phyloP scores from a whole-genome alignment of 2,797 vertebrate genomes.

The Sandelia bainsii region DNA sequence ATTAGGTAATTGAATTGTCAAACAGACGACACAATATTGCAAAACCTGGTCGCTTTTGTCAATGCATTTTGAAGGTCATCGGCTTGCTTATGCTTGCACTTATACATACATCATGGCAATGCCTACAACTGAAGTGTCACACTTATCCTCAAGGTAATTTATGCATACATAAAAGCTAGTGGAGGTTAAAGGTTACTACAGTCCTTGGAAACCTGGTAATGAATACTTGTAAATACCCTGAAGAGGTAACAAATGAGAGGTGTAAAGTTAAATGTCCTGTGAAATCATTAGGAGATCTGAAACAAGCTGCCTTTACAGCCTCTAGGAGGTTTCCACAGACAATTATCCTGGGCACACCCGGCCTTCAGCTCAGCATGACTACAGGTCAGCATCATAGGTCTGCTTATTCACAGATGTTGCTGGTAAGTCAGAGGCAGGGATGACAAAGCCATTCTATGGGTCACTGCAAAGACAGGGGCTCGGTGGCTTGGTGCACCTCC shows the following conservation, averaged over 20 bases:
- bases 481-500: slow-evolving; percentile 53
- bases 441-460: slow-evolving; percentile 53
- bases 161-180: slow-evolving; percentile 80
- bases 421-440: slow-evolving; percentile 46
- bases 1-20: slow-evolving; percentile 56
- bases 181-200: slow-evolving; percentile 84
- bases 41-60: slow-evolving; percentile 7
- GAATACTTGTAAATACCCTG: slow-evolving; percentile 82
- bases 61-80: slow-evolving; percentile 57
- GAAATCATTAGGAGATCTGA: slow-evolving; percentile 84
- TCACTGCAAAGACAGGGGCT: slow-evolving; percentile 40
- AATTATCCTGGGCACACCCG: slow-evolving; percentile 69
- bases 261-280: slow-evolving; percentile 89
- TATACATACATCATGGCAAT: slow-evolving; percentile 55
- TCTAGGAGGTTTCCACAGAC: slow-evolving; percentile 69
- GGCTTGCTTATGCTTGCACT: slow-evolving; percentile 35
- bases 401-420: slow-evolving; percentile 69
- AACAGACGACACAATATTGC: slow-evolving; percentile 34
- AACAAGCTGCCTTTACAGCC: slow-evolving; percentile 81
- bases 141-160: slow-evolving; percentile 75
- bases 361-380: slow-evolving; percentile 53
- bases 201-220: slow-evolving; percentile 81
- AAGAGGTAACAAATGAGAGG: slow-evolving; percentile 86
- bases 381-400: slow-evolving; percentile 57
- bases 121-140: slow-evolving; percentile 66